phyloP scores from a whole-genome alignment of 2,797 vertebrate species.

The Megalops cyprinoides region DNA sequence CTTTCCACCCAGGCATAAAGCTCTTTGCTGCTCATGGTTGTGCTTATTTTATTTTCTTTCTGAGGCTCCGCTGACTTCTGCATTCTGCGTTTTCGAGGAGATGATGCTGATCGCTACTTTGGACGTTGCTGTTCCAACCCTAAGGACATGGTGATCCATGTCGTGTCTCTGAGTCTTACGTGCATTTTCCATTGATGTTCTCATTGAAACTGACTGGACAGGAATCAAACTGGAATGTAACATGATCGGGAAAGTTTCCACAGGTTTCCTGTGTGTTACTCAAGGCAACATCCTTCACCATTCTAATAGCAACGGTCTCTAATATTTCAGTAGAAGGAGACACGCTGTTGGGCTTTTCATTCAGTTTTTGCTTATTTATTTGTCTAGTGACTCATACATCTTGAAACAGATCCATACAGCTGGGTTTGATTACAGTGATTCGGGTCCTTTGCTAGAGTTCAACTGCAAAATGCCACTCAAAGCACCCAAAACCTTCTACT shows the following conservation, averaged over 20 bases:
- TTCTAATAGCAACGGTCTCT: not conserved
- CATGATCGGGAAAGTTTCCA: conserved; percentile 12
- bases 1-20: not conserved
- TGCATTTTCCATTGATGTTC: not conserved
- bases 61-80: not conserved
- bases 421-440: not conserved
- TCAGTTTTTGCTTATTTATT: not conserved
- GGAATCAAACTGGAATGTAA: conserved; percentile 3
- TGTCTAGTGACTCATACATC: not conserved
- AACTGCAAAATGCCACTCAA: not conserved
- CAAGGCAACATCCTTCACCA: not conserved
- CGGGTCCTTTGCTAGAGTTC: not conserved
- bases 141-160: not conserved
- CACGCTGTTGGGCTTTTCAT: not conserved
- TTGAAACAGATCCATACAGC: not conserved
- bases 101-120: not conserved
- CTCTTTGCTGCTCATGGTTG: not conserved
- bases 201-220: not conserved
- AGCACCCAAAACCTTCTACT: not conserved
- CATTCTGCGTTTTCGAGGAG: not conserved
- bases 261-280: not conserved
- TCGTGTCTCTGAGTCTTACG: not conserved
- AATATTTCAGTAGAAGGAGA: not conserved
- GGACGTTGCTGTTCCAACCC: not conserved
- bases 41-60: too few relatives aligned